Evolutionary conservation across 2,113 vertebrate genomes (phyloP).

Genomic region (Probosciger aterrimus): DNA sequence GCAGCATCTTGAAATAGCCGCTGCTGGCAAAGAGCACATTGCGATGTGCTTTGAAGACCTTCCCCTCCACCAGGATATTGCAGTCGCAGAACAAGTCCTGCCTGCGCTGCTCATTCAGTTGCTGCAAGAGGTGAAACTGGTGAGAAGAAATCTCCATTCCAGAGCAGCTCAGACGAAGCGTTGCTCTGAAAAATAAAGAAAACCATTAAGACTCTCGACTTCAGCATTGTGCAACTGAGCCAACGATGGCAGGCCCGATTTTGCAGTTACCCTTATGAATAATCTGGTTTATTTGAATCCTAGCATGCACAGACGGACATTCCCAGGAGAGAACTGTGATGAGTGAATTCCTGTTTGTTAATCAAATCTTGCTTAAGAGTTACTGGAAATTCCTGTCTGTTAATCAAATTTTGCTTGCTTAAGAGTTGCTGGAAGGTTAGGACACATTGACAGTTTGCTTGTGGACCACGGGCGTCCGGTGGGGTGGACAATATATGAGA

Average conservation of each 20-base stretch:
- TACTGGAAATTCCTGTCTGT: too few relatives aligned
- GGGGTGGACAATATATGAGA: too few relatives aligned
- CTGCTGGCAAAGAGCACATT: slow-evolving; percentile 95
- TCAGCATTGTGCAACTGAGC: accelerated
- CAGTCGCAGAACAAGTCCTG: slow-evolving; percentile 96
- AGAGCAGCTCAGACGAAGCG: background rate
- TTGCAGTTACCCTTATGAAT: background rate
- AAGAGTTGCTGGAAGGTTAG: too few relatives aligned
- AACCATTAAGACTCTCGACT: background rate
- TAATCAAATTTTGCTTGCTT: too few relatives aligned
- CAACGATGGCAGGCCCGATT: accelerated
- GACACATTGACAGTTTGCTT: too few relatives aligned
- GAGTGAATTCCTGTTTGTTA: too few relatives aligned
- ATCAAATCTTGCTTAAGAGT: too few relatives aligned
- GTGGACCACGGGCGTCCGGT: too few relatives aligned
- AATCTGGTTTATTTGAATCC: background rate
- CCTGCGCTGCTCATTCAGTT: slow-evolving; percentile 90
- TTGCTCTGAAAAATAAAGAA: background rate
- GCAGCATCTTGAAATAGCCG: slow-evolving; percentile 96
- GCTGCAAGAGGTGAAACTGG: slow-evolving; percentile 89
- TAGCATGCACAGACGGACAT: accelerated
- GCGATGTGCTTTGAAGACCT: slow-evolving; percentile 92
- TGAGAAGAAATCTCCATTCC: slow-evolving; percentile 93
- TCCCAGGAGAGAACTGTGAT: too few relatives aligned
- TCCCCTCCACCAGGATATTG: slow-evolving; percentile 90